Conservation (phyloP, 2,113 vertebrate species). For the Harpagus bidentatus region DNA sequence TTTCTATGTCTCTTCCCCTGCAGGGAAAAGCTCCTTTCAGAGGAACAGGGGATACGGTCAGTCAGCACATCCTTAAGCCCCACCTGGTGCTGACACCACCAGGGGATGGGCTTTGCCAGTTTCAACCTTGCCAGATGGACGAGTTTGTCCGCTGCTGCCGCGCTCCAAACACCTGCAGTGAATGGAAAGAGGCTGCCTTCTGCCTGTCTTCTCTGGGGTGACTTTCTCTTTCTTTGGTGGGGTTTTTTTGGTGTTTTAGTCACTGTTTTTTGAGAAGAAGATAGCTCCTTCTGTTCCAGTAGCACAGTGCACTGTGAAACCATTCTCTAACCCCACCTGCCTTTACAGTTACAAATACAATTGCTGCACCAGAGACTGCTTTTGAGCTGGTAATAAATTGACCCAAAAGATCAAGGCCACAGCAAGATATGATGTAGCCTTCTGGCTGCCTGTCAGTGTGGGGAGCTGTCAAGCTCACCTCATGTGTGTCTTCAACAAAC, state of each 20-base stretch:
- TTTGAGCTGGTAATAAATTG: neutral
- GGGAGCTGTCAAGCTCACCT: neutral
- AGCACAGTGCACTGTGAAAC: neutral
- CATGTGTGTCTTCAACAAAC: neutral
- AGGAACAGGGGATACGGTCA: neutral
- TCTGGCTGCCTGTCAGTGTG: neutral
- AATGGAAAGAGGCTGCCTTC: neutral
- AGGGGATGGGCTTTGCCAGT: too few species aligned
- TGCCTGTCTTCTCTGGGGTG: neutral
- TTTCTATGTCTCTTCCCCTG: neutral
- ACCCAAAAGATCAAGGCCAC: neutral
- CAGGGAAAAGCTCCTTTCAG: neutral
- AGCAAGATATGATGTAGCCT: neutral
- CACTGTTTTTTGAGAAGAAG: neutral
- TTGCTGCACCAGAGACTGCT: neutral
- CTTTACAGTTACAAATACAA: neutral
- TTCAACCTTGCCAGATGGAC: neutral
- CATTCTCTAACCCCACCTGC: neutral
- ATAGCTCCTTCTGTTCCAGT: neutral
- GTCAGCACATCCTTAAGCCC: neutral
- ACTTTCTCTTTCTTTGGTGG: neutral
- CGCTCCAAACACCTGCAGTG: neutral
- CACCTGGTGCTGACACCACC: neutral
- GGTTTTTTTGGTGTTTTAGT: neutral
- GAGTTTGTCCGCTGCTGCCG: neutral